These are phyloP conservation scores for Acronicta leporina DNA, from an alignment of 2,888 invertebrate genomes.

Conservation along the genomic window DNA sequence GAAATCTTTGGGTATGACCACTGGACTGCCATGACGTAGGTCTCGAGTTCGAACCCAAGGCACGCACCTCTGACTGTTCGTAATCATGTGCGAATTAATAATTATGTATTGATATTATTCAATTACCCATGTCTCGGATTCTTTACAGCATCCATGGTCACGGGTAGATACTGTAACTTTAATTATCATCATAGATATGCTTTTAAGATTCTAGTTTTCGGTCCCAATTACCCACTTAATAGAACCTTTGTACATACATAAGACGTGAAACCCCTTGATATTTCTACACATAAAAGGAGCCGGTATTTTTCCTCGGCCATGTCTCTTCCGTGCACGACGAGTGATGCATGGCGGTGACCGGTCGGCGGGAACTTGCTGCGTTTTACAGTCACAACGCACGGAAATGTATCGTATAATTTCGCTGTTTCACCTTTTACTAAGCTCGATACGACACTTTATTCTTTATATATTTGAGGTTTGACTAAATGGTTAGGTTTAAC, in stretches of 20 bases:
- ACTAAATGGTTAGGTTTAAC: conserved; percentile 9
- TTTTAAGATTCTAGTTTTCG: background rate
- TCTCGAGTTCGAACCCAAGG: too few relatives aligned
- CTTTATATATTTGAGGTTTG: conserved; percentile 32
- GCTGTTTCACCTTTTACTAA: conserved; percentile 42
- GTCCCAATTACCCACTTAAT: background rate
- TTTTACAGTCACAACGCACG: conserved; percentile 45
- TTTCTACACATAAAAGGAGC: conserved; percentile 17
- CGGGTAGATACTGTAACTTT: too few relatives aligned
- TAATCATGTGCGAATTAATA: too few relatives aligned
- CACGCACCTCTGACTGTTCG: too few relatives aligned
- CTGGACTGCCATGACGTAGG: too few relatives aligned
- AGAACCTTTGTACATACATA: conserved; percentile 4
- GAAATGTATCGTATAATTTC: conserved; percentile 49
- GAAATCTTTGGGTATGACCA: too few relatives aligned
- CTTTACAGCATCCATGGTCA: too few relatives aligned
- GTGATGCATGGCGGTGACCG: conserved; percentile 45
- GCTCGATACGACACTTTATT: conserved; percentile 27
- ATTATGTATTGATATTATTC: too few relatives aligned
- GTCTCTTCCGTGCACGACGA: conserved; percentile 43
- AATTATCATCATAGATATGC: too few relatives aligned
- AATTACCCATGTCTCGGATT: too few relatives aligned
- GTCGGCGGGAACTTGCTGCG: conserved; percentile 16
- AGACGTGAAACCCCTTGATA: conserved; percentile 11
- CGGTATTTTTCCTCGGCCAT: conserved; percentile 32